These are phyloP conservation scores for Meleagris gallopavo DNA, from an alignment of 2,113 vertebrate genomes.

Conservation along the genomic window DNA sequence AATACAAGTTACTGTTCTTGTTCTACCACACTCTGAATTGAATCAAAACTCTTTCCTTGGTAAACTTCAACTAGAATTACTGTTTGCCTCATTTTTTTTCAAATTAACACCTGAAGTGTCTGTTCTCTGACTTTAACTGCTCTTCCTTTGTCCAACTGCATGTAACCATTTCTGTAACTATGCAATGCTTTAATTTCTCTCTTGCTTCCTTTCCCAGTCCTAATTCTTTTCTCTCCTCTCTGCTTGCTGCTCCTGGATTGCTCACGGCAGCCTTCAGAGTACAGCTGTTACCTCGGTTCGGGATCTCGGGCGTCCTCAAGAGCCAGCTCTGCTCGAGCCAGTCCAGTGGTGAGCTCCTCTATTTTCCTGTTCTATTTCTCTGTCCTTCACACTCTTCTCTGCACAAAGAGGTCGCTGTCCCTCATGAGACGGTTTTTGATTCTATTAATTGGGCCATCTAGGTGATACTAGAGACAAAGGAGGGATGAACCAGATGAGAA, in stretches of 20 bases:
- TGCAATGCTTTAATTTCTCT: not conserved
- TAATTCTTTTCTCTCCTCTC: slow-evolving; percentile 70
- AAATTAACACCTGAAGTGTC: not conserved
- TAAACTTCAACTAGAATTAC: not conserved
- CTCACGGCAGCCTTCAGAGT: slow-evolving; percentile 86
- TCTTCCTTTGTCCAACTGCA: slow-evolving; percentile 17
- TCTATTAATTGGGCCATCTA: not conserved
- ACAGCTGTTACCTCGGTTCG: slow-evolving; percentile 86
- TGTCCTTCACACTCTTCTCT: not conserved
- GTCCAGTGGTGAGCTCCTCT: slow-evolving; percentile 92
- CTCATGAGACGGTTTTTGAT: fast-evolving
- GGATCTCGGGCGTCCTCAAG: slow-evolving; percentile 91
- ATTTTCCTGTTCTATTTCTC: not conserved
- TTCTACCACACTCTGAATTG: not conserved
- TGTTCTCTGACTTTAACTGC: slow-evolving; percentile 1
- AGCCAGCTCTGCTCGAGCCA: slow-evolving; percentile 94
- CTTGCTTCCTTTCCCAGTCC: not conserved
- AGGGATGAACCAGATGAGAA: not conserved
- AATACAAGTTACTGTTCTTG: not conserved
- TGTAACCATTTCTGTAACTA: not conserved
- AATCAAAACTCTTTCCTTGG: not conserved
- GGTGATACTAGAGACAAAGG: not conserved
- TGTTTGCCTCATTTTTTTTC: not conserved
- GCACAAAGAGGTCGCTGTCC: not conserved
- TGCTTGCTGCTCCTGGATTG: slow-evolving; percentile 39